Evolutionary conservation across 2,888 invertebrate species (phyloP).

Genomic region (Pristionchus entomophagus): DNA sequence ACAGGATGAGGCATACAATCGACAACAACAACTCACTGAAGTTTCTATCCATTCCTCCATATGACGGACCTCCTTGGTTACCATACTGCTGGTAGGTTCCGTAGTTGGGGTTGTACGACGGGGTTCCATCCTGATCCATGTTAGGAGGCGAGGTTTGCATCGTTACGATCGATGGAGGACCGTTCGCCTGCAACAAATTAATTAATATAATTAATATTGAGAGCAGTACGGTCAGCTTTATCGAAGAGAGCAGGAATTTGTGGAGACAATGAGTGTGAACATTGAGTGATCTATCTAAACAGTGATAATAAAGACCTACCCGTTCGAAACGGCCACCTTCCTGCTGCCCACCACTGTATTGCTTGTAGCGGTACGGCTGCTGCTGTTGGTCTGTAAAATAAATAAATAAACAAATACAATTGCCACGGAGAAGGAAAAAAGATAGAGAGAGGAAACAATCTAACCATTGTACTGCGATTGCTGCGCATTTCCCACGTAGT

Average conservation of each 20-base stretch:
- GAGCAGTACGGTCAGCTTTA: too few species aligned
- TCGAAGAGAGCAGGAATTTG: neutral
- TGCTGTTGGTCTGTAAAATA: neutral
- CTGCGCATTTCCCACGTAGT: neutral
- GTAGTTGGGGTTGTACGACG: constrained; percentile 34
- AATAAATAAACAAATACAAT: neutral
- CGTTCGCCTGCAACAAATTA: neutral
- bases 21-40: constrained; percentile 7
- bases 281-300: too few species aligned
- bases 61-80: neutral
- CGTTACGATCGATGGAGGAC: constrained; percentile 43
- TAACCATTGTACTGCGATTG: constrained; percentile 10
- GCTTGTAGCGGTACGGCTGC: constrained; percentile 1
- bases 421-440: neutral
- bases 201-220: neutral
- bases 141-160: constrained; percentile 39
- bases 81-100: constrained; percentile 10
- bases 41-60: constrained; percentile 39
- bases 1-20: neutral
- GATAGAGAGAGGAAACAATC: neutral
- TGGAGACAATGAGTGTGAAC: neutral
- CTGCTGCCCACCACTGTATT: neutral
- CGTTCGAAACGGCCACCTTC: constrained; percentile 21
- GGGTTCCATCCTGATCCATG: neutral
- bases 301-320: constrained; percentile 6